These are phyloP conservation scores for Lepetodrilus schrolli DNA, from an alignment of 2,888 invertebrate species.

Conservation along the genomic window DNA sequence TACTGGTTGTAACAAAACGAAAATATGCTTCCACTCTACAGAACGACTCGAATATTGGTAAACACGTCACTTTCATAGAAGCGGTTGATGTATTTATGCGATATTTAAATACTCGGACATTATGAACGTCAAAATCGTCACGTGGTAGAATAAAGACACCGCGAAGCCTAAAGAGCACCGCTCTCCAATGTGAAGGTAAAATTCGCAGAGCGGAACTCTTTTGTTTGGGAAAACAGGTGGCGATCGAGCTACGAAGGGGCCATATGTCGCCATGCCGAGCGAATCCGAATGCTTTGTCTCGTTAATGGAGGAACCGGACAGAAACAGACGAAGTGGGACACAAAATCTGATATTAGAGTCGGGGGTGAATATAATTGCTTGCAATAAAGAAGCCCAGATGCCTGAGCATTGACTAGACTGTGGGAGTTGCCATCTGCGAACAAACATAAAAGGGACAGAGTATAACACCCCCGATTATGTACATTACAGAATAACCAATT, in stretches of 20 bases:
- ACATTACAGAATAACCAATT: no score
- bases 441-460: no score
- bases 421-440: neutral
- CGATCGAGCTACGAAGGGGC: neutral
- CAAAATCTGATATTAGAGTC: neutral
- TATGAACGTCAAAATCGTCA: neutral
- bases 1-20: neutral
- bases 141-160: neutral
- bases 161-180: neutral
- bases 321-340: neutral
- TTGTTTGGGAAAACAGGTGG: neutral
- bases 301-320: neutral
- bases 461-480: no score
- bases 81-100: neutral
- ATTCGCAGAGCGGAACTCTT: neutral
- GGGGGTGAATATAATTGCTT: neutral
- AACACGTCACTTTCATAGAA: neutral
- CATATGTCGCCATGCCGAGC: neutral
- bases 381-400: neutral
- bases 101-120: neutral
- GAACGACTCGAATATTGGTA: neutral
- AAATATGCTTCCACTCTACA: neutral
- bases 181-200: neutral
- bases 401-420: neutral
- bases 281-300: neutral